Conservation (phyloP, 2,888 invertebrate genomes). For the Mycalesis mineus region DNA sequence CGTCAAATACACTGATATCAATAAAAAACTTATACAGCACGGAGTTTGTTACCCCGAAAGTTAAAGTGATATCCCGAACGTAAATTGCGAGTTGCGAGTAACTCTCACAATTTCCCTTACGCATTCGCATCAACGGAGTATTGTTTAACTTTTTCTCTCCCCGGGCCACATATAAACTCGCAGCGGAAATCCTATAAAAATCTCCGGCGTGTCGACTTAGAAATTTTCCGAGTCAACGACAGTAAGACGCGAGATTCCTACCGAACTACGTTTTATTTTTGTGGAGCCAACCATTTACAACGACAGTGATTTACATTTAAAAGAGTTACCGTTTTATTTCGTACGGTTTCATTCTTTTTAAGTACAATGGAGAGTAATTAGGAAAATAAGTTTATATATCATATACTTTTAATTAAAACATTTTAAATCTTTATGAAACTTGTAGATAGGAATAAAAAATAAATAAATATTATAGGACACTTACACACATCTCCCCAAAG, state of each 20-base stretch:
- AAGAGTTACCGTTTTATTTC: slow-evolving; percentile 64
- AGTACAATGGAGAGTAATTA: background rate
- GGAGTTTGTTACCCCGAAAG: slow-evolving; percentile 2
- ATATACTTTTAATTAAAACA: too few relatives aligned
- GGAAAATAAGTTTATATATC: background rate
- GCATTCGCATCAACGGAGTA: slow-evolving; percentile 37
- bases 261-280: slow-evolving; percentile 65
- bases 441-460: too few relatives aligned
- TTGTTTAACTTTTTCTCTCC: slow-evolving; percentile 59
- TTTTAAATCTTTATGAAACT: too few relatives aligned
- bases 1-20: background rate
- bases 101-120: slow-evolving; percentile 29
- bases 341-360: slow-evolving; percentile 35
- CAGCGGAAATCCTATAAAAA: slow-evolving; percentile 55
- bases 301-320: slow-evolving; percentile 70
- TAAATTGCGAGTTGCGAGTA: slow-evolving; percentile 11
- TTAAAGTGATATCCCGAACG: slow-evolving; percentile 14
- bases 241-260: slow-evolving; percentile 60
- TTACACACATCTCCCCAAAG: too few relatives aligned
- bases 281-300: slow-evolving; percentile 60
- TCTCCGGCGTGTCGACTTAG: slow-evolving; percentile 50
- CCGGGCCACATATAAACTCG: slow-evolving; percentile 55
- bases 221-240: slow-evolving; percentile 64
- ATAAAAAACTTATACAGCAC: slow-evolving; percentile 4
- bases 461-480: too few relatives aligned